Evolutionary conservation across 1,140 invertebrate species (phyloP), one percentile per base, ranked within the genome.

Genomic region (Saccostrea echinata): DNA sequence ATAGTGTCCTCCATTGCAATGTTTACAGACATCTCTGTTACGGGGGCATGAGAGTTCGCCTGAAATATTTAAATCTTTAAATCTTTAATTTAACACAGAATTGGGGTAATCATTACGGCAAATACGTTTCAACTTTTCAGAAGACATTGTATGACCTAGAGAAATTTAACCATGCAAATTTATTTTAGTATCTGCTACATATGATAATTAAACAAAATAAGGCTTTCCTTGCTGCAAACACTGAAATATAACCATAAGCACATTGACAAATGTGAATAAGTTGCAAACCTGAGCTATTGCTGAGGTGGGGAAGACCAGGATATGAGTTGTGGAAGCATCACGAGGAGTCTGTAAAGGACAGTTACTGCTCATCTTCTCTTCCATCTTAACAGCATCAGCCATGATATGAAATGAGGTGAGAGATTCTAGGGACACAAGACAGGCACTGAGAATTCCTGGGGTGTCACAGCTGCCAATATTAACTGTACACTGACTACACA

Each of bases 301-400:
- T 86, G 98, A 99, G 12, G 98, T 99, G 81, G 99, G 99, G 95
- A 99, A 99, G 88, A 99, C 99, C 88, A 99, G 96, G 91, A 99
- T 99, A 94, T 99, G 99, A 82, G 99, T 99, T 93, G 98, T 98
- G 82, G 98, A 98, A 82, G 98, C 98, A 95, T 99, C 98, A 43
- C 92, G 76, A 9, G 94, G 94, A 16, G 94, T 95, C 88, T 93
- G 92, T 83, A 94, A 82, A 12, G 94, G 93, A 89, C 92, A 92
- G 71, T 93, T 94, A 89, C 92, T 93, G 84, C 92, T 92, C 89
- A 92, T 92, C 85, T 93, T 94, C 88, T 94, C 94, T 89, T 94
- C 94, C 33, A 88, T 89, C 85, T 94, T 95, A 55, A 94, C 88
- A 27, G 92, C 97, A 95, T 99, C 98, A 52, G 98, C 97, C 97